Evolutionary conservation across 92 coral and sea anemone species (phyloP).

Genomic region (Isaurus tuberculatus): DNA sequence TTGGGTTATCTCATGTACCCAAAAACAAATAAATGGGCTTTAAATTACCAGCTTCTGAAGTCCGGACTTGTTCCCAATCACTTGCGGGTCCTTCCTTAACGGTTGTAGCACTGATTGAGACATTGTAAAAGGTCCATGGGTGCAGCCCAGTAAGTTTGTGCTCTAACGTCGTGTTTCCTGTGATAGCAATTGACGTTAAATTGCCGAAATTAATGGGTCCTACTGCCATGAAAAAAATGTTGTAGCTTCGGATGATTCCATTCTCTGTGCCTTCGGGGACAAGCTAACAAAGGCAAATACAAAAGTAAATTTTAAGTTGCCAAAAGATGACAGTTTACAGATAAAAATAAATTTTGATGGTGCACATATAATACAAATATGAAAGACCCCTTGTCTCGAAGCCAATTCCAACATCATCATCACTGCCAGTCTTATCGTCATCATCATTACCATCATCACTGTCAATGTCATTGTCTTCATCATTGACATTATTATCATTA

Average conservation of each 20-base stretch:
- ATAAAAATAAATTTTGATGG: too few relatives aligned
- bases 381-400: too few relatives aligned
- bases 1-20: not conserved
- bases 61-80: conserved; percentile 62
- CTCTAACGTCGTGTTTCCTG: conserved; percentile 52
- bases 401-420: too few relatives aligned
- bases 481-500: too few relatives aligned
- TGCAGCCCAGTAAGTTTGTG: conserved; percentile 56
- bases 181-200: conserved; percentile 31
- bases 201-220: conserved; percentile 61
- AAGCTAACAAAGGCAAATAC: too few relatives aligned
- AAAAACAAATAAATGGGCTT: too few relatives aligned
- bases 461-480: too few relatives aligned
- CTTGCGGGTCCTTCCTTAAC: conserved; percentile 80
- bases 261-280: conserved; percentile 73
- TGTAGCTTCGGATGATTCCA: conserved; percentile 73
- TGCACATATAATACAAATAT: too few relatives aligned
- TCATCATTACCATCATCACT: too few relatives aligned
- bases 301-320: too few relatives aligned
- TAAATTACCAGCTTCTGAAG: conserved; percentile 90
- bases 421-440: too few relatives aligned
- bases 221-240: conserved; percentile 58
- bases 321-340: too few relatives aligned
- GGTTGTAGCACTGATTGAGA: conserved; percentile 85
- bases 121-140: conserved; percentile 80